Conservation (phyloP, 2,797 vertebrate species). For the Coccyzus lansbergi region DNA sequence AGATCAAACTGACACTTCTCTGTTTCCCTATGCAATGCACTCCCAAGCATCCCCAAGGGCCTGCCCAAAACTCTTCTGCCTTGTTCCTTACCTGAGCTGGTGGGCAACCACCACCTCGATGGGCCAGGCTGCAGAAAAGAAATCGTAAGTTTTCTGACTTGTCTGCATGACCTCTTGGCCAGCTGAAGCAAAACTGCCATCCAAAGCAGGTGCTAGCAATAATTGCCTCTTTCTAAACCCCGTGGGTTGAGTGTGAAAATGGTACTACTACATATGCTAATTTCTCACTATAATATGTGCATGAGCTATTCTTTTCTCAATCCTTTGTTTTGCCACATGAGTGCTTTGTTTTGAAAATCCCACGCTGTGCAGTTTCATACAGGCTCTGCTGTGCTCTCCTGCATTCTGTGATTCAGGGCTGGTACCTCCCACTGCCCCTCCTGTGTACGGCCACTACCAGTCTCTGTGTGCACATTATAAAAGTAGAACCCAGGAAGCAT, state of each 20-base stretch:
- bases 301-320: slow-evolving; percentile 24
- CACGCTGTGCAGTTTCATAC: slow-evolving; percentile 22
- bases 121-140: not conserved
- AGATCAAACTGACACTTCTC: not conserved
- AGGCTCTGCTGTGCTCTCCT: not conserved
- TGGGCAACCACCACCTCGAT: not conserved
- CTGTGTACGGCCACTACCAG: not conserved
- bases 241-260: slow-evolving; percentile 25
- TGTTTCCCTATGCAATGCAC: rapidly evolving
- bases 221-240: slow-evolving; percentile 44
- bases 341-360: slow-evolving; percentile 60
- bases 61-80: not conserved
- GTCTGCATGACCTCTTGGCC: slow-evolving; percentile 7
- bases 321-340: slow-evolving; percentile 55
- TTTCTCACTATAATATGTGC: slow-evolving; percentile 46
- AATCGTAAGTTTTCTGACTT: not conserved
- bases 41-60: not conserved
- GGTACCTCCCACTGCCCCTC: not conserved
- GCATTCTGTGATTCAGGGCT: not conserved
- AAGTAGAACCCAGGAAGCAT: not conserved
- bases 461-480: not conserved
- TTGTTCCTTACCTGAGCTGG: not conserved
- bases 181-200: slow-evolving; percentile 37
- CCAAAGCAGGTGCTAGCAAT: slow-evolving; percentile 58
- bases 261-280: slow-evolving; percentile 57